These are phyloP conservation scores for Scyliorhinus canicula DNA, from an alignment of 2,797 vertebrate genomes.

Conservation along the genomic window DNA sequence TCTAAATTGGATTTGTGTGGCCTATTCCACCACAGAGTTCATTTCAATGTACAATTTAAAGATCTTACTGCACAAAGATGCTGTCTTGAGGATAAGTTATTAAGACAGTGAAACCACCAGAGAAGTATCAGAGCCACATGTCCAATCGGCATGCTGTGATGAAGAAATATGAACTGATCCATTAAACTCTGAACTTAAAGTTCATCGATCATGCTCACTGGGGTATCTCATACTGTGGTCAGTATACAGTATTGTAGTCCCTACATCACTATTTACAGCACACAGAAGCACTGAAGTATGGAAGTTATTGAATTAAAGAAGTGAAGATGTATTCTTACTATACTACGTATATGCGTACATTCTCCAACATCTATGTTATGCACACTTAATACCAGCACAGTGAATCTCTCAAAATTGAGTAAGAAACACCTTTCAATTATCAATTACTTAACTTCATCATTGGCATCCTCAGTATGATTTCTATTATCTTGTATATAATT, in stretches of 20 bases:
- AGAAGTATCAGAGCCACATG: not conserved
- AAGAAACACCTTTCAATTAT: not conserved
- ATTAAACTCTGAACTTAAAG: not conserved
- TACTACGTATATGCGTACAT: not conserved
- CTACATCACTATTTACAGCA: not conserved
- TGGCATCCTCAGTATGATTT: not conserved
- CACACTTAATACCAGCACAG: not conserved
- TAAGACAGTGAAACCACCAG: not conserved
- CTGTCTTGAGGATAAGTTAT: not conserved
- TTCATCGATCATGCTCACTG: not conserved
- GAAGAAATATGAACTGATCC: not conserved
- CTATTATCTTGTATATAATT: not conserved
- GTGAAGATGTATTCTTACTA: not conserved
- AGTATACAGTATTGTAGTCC: not conserved
- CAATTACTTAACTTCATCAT: not conserved
- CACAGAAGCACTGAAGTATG: no score
- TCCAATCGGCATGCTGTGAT: not conserved
- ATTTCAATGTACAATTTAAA: conserved; percentile 1
- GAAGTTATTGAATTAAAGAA: not conserved
- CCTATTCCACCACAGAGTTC: not conserved
- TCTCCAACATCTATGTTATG: not conserved
- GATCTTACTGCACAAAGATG: not conserved
- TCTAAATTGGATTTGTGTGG: not conserved
- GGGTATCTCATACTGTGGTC: not conserved
- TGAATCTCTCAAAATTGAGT: not conserved